phyloP scores from a whole-genome alignment of 2,113 vertebrate species.

The Willisornis vidua region DNA sequence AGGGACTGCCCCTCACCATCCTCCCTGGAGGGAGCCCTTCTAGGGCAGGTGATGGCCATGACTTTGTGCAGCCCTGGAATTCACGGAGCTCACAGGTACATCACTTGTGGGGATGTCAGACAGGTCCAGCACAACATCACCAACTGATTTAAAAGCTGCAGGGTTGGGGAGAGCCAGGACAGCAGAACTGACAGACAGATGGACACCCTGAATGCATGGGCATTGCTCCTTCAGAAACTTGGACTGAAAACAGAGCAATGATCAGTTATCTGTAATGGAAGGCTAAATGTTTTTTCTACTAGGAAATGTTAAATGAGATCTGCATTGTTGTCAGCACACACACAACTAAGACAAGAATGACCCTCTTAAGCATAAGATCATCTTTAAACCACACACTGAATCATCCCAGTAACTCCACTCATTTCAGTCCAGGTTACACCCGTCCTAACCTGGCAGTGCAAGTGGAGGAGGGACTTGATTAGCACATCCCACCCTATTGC shows the following conservation, averaged over 20 bases:
- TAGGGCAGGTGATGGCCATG: accelerated
- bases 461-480: neutral
- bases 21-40: accelerated
- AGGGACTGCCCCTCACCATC: neutral
- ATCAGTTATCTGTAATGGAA: neutral
- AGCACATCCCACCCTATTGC: neutral
- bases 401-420: neutral
- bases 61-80: neutral
- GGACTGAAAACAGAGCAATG: neutral
- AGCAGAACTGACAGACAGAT: neutral
- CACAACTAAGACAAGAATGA: neutral
- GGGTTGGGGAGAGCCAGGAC: neutral
- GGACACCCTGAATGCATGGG: neutral
- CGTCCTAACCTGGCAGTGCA: neutral
- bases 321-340: neutral
- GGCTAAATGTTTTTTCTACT: neutral
- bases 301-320: neutral
- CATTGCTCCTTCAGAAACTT: neutral
- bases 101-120: neutral
- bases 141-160: neutral
- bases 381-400: neutral
- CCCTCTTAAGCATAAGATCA: neutral
- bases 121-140: neutral
- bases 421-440: neutral
- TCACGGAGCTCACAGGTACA: neutral